A percentile compares a stretch with the other conserved stretches of the same genome.
Evolutionary conservation across 1,140 invertebrate species (phyloP).

Genomic region (Nylanderia fulva): DNA sequence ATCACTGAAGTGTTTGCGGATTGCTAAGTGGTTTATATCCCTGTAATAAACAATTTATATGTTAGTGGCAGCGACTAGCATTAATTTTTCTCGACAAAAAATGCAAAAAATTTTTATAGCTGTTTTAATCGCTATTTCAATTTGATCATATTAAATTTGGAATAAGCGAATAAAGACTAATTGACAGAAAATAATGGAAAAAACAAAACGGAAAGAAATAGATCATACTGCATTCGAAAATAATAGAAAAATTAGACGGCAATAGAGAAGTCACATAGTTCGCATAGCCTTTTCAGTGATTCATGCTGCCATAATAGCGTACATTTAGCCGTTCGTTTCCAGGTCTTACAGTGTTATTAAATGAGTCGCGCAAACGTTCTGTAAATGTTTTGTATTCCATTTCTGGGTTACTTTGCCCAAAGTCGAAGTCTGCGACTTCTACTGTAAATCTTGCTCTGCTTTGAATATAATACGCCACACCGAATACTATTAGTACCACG

Average conservation of each 20-base stretch:
- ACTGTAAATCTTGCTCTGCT: slow-evolving; percentile 91
- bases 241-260: slow-evolving; percentile 5
- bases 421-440: slow-evolving; percentile 96
- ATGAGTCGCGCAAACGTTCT: slow-evolving; percentile 92
- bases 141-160: background rate
- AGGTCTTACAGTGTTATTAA: slow-evolving; percentile 87
- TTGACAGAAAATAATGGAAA: background rate
- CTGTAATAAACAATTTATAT: slow-evolving; percentile 67
- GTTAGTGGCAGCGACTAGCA: slow-evolving; percentile 3
- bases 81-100: background rate
- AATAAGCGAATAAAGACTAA: background rate
- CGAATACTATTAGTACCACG: slow-evolving; percentile 93
- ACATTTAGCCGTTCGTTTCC: slow-evolving; percentile 78
- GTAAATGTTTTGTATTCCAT: slow-evolving; percentile 94
- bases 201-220: background rate
- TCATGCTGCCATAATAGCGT: slow-evolving; percentile 85
- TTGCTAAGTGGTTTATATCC: slow-evolving; percentile 77
- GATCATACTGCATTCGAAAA: slow-evolving; percentile 36
- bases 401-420: slow-evolving; percentile 91
- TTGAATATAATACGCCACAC: slow-evolving; percentile 93
- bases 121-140: background rate
- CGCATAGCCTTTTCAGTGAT: slow-evolving; percentile 59
- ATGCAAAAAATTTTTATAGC: background rate
- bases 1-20: slow-evolving; percentile 76
- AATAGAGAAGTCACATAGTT: slow-evolving; percentile 33